These are phyloP conservation scores for Zapornia atra DNA, from an alignment of 2,113 vertebrate genomes.

Conservation along the genomic window DNA sequence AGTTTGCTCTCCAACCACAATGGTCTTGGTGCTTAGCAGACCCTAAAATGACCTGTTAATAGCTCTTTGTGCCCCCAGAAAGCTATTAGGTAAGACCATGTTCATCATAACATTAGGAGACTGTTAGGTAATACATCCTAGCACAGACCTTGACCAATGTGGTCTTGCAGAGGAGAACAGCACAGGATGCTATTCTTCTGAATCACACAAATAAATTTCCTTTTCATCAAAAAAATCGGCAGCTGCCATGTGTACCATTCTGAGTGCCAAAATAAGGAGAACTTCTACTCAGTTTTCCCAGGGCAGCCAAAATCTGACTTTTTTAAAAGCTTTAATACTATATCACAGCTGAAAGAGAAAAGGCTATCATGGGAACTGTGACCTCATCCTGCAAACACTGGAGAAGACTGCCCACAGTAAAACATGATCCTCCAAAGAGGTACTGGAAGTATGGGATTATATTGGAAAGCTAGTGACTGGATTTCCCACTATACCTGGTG, in stretches of 20 bases:
- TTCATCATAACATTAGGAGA: background rate
- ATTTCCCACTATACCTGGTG: background rate
- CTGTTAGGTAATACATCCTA: background rate
- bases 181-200: background rate
- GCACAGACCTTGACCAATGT: background rate
- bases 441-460: background rate
- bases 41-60: background rate
- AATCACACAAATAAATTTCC: background rate
- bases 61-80: background rate
- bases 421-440: fast-evolving
- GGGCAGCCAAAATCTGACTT: background rate
- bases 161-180: background rate
- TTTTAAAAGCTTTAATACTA: background rate
- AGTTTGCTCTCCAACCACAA: background rate
- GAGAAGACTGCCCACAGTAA: background rate
- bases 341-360: background rate
- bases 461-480: background rate
- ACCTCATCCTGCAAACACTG: background rate
- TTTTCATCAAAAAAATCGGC: background rate
- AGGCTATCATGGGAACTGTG: background rate
- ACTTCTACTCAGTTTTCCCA: background rate
- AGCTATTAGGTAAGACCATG: background rate
- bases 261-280: background rate
- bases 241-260: background rate
- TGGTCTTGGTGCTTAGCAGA: background rate